These are phyloP conservation scores for Drosophila kanapiae DNA, from an alignment of 1,140 invertebrate species.

Conservation along the genomic window DNA sequence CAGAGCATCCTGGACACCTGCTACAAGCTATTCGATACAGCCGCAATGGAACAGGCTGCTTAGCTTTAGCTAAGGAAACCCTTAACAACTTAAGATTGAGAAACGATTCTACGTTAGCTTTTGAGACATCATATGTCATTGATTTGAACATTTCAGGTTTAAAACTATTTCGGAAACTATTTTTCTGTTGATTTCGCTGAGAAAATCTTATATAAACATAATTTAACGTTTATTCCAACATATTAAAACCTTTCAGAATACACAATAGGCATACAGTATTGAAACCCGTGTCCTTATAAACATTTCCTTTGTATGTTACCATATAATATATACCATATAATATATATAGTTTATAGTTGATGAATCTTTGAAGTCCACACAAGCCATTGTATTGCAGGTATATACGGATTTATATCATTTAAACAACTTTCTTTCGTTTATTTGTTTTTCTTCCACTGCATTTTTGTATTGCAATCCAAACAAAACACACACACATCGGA, in stretches of 20 bases:
- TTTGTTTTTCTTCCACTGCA: constrained; percentile 49
- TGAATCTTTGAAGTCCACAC: constrained; percentile 5
- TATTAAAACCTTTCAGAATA: background rate
- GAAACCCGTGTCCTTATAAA: constrained; percentile 19
- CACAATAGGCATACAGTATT: background rate
- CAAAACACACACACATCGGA: constrained; percentile 48
- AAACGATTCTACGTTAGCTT: too few relatives aligned
- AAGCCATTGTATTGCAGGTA: constrained; percentile 41
- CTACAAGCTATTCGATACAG: constrained; percentile 78
- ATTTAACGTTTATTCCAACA: background rate
- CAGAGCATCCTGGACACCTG: constrained; percentile 86
- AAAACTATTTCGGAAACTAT: background rate
- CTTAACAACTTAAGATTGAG: background rate
- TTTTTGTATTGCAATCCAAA: constrained; percentile 44
- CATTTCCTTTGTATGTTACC: constrained; percentile 5
- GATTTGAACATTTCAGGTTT: background rate
- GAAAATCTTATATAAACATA: background rate
- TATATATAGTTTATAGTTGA: constrained; percentile 14
- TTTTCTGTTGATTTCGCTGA: background rate
- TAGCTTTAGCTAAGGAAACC: background rate
- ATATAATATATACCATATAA: background rate
- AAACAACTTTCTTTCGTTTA: constrained; percentile 45
- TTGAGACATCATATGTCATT: background rate
- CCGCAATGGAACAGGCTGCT: constrained; percentile 19
- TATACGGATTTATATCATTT: constrained; percentile 48